Evolutionary conservation across 2,797 vertebrate genomes (phyloP).

Genomic region (Esox masquinongy): DNA sequence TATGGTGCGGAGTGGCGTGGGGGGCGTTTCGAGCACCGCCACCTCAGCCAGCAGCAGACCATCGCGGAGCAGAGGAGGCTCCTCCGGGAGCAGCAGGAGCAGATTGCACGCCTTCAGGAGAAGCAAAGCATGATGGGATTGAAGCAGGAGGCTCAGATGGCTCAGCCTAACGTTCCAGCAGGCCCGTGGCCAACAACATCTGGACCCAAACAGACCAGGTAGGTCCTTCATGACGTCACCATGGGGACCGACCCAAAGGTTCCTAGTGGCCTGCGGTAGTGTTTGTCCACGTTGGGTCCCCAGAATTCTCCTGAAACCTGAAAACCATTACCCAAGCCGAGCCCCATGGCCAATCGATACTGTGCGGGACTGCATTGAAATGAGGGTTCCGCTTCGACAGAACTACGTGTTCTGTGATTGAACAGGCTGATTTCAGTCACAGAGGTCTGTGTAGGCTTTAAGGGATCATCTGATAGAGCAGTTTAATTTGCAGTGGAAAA

Average conservation of each 20-base stretch:
- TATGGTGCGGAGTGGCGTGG: conserved; percentile 38
- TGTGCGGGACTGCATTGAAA: background rate
- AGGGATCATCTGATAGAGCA: background rate
- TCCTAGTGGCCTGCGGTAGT: background rate
- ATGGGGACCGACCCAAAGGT: background rate
- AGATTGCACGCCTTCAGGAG: conserved; percentile 80
- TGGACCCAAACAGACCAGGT: conserved; percentile 49
- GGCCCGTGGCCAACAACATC: conserved; percentile 12
- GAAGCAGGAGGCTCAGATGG: conserved; percentile 61
- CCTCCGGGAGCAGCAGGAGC: conserved; percentile 84
- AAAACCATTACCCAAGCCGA: background rate
- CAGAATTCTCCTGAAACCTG: background rate
- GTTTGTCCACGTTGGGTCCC: background rate
- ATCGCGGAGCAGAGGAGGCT: conserved; percentile 83
- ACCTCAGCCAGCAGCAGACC: conserved; percentile 79
- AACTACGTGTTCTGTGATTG: background rate
- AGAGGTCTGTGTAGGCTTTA: background rate
- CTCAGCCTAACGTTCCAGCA: conserved; percentile 18
- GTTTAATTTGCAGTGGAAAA: background rate
- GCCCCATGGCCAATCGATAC: background rate
- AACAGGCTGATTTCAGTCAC: background rate
- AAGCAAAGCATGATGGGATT: conserved; percentile 70
- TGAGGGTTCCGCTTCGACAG: background rate
- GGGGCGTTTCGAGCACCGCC: conserved; percentile 69
- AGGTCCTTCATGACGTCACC: background rate